phyloP scores from a whole-genome alignment of 30 jellyfish, hydroid and myxozoan species.

The Aurelia coerulea region DNA sequence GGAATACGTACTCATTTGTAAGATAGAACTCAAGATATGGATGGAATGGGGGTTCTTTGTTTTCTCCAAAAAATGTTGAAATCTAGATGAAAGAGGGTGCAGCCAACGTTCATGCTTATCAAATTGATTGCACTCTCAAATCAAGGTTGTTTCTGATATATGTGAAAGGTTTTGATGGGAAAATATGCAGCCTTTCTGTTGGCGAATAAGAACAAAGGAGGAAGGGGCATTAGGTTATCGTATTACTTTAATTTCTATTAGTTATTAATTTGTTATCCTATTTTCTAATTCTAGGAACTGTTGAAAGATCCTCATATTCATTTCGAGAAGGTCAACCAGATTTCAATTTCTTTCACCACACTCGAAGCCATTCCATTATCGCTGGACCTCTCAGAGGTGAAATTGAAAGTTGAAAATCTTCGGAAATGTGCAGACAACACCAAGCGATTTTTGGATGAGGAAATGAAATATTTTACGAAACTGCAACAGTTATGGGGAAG shows the following conservation, averaged over 20 bases:
- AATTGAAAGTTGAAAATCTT: conserved; percentile 5
- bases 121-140: too few relatives aligned
- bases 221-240: too few relatives aligned
- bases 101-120: too few relatives aligned
- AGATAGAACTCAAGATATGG: too few relatives aligned
- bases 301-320: conserved; percentile 29
- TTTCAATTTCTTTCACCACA: neutral
- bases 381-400: conserved; percentile 2
- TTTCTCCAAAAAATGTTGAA: too few relatives aligned
- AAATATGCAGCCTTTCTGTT: too few relatives aligned
- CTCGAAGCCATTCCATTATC: neutral
- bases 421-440: conserved; percentile 20
- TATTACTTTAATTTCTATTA: neutral
- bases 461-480: neutral
- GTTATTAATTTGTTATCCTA: neutral
- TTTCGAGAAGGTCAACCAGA: conserved; percentile 28
- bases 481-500: conserved; percentile 50
- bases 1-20: too few relatives aligned
- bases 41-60: too few relatives aligned
- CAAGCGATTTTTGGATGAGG: conserved; percentile 3
- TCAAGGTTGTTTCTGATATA: too few relatives aligned
- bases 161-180: too few relatives aligned
- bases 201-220: too few relatives aligned
- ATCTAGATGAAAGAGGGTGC: too few relatives aligned
- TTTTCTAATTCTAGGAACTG: conserved; percentile 9